Evolutionary conservation across 2,888 invertebrate genomes (phyloP).

Genomic region (Drosophila mulleri): DNA sequence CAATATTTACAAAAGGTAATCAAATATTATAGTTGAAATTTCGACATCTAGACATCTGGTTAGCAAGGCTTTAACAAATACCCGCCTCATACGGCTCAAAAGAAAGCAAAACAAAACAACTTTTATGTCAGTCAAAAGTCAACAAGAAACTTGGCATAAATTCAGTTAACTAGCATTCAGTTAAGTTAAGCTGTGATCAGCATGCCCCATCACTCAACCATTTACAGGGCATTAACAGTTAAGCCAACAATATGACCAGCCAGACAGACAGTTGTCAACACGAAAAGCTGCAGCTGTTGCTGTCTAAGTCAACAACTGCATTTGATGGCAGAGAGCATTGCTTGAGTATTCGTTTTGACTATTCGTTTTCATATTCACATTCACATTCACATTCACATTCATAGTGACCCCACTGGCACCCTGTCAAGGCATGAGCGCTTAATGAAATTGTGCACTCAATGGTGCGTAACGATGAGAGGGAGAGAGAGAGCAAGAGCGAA

Average conservation of each 20-base stretch:
- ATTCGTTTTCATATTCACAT: slow-evolving; percentile 18
- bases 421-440: slow-evolving; percentile 59
- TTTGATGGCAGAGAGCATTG: slow-evolving; percentile 26
- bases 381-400: slow-evolving; percentile 12
- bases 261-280: slow-evolving; percentile 42
- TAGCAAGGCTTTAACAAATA: too few species aligned
- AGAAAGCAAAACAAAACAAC: too few species aligned
- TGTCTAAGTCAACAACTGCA: slow-evolving; percentile 46
- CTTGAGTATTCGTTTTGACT: slow-evolving; percentile 19
- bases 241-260: slow-evolving; percentile 25
- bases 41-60: too few species aligned
- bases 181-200: background rate
- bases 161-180: too few species aligned
- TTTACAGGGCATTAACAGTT: slow-evolving; percentile 12
- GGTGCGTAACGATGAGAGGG: slow-evolving; percentile 70
- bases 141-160: too few species aligned
- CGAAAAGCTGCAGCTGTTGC: slow-evolving; percentile 17
- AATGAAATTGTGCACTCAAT: slow-evolving; percentile 80
- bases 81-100: too few species aligned
- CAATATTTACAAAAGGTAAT: too few species aligned
- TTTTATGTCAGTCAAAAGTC: too few species aligned
- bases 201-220: background rate
- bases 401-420: slow-evolving; percentile 21
- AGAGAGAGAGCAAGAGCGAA: background rate
- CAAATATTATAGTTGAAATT: too few species aligned